Evolutionary conservation across 2,888 invertebrate genomes (phyloP).

Genomic region (Netelia inedita): DNA sequence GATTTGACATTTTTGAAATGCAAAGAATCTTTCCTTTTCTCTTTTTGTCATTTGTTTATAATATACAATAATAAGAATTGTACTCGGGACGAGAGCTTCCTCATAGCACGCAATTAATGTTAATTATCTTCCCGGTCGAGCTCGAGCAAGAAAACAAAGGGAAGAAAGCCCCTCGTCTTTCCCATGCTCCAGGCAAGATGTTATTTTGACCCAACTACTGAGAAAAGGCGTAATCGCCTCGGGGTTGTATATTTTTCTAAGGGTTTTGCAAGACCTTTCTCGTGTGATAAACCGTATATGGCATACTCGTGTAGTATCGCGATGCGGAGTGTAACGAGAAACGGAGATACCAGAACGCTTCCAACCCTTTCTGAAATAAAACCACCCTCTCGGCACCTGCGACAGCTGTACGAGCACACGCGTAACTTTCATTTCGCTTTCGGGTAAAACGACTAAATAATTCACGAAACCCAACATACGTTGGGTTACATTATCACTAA

Average conservation of each 20-base stretch:
- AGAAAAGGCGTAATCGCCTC: conserved; percentile 38
- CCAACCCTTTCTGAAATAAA: conserved; percentile 76
- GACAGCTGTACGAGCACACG: conserved; percentile 55
- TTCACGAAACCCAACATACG: not conserved
- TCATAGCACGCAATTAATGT: not conserved
- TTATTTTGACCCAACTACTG: conserved; percentile 66
- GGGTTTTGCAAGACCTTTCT: conserved; percentile 71
- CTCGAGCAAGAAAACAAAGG: not conserved
- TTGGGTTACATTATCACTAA: not conserved
- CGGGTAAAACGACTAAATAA: not conserved
- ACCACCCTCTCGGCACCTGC: conserved; percentile 69
- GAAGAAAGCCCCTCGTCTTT: not conserved
- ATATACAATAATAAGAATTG: not conserved
- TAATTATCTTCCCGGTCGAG: not conserved
- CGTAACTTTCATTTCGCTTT: conserved; percentile 10
- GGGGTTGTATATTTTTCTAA: conserved; percentile 73
- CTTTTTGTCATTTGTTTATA: not conserved
- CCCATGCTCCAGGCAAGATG: conserved; percentile 18
- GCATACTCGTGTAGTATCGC: conserved; percentile 65
- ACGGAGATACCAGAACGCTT: conserved; percentile 66
- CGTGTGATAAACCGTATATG: conserved; percentile 73
- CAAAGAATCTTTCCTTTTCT: no score
- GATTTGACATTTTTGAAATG: no score
- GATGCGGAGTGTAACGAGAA: conserved; percentile 18
- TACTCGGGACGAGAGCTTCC: no score